Conservation (phyloP, 2,797 vertebrate genomes). For the Mormyrus hasselquistii region DNA sequence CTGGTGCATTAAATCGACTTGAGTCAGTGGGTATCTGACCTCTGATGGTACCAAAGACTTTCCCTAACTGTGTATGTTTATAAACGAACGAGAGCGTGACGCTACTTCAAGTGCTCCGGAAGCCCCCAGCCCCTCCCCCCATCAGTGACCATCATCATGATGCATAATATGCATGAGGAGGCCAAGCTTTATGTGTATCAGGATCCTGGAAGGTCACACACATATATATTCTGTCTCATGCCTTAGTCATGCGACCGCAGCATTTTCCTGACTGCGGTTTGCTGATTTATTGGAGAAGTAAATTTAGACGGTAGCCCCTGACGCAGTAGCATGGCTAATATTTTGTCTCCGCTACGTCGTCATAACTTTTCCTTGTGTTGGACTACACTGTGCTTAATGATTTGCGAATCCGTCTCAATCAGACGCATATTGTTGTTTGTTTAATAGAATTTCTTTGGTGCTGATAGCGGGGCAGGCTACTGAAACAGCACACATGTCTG, state of each 20-base stretch:
- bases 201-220: not conserved
- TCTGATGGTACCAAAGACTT: slow-evolving; percentile 61
- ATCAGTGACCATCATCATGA: not conserved
- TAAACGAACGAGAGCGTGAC: not conserved
- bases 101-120: not conserved
- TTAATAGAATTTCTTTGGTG: not conserved
- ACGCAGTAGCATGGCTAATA: not conserved
- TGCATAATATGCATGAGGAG: not conserved
- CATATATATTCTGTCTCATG: not conserved
- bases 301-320: not conserved
- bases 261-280: not conserved
- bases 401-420: not conserved
- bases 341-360: not conserved
- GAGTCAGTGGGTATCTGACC: slow-evolving; percentile 73
- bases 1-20: slow-evolving; percentile 67
- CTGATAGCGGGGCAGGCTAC: not conserved
- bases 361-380: not conserved
- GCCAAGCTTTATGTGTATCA: not conserved
- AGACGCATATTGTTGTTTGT: not conserved
- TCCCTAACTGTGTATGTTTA: not conserved
- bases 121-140: not conserved
- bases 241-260: not conserved
- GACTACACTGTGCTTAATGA: not conserved
- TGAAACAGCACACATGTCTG: not conserved
- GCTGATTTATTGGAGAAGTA: not conserved